Evolutionary conservation across 1,140 invertebrate species (phyloP).

Genomic region (Drosophila grimshawi): DNA sequence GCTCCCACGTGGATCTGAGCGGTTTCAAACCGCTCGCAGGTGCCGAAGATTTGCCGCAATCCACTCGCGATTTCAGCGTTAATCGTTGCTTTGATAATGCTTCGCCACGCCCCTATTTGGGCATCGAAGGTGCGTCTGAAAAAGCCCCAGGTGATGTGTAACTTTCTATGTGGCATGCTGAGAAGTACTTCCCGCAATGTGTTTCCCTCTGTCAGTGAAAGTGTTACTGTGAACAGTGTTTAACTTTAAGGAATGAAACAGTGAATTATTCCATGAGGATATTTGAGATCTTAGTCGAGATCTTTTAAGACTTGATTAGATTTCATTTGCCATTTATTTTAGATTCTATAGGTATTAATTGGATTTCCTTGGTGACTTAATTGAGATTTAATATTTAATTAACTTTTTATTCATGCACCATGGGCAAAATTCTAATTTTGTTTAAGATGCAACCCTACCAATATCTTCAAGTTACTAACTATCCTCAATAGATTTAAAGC

Average conservation of each 20-base stretch:
- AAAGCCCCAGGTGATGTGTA: neutral
- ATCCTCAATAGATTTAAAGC: no score
- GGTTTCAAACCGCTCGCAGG: slow-evolving; percentile 56
- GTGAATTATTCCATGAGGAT: no score
- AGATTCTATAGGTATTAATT: no score
- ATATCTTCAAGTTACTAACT: no score
- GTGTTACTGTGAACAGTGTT: neutral
- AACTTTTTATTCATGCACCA: no score
- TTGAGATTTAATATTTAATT: no score
- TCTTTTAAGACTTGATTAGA: no score
- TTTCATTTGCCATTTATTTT: no score
- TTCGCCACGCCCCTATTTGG: slow-evolving; percentile 77
- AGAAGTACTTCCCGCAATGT: neutral
- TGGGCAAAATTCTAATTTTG: no score
- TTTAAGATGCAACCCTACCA: no score
- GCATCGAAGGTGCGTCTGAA: slow-evolving; percentile 68
- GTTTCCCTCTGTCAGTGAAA: neutral
- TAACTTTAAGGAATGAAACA: neutral
- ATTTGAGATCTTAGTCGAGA: no score
- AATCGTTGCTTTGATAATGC: slow-evolving; percentile 79
- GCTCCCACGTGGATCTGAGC: neutral
- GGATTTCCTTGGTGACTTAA: no score
- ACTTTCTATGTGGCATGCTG: slow-evolving; percentile 7
- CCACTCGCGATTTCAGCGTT: slow-evolving; percentile 49
- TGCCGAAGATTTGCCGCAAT: slow-evolving; percentile 40